These are phyloP conservation scores for Philereme vetulata DNA, from an alignment of 2,888 invertebrate genomes.

Conservation along the genomic window DNA sequence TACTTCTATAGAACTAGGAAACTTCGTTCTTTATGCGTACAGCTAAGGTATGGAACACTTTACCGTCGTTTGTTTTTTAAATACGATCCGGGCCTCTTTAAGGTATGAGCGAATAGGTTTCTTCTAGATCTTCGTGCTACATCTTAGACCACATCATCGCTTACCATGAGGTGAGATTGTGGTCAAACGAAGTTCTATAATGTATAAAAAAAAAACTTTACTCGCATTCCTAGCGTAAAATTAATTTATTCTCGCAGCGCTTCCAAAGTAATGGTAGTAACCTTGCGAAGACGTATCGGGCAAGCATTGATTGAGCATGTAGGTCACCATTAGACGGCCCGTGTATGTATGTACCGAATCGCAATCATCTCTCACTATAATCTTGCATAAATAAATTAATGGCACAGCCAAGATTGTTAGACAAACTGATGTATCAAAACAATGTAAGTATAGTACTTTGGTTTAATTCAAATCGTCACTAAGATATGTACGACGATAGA, in stretches of 20 bases:
- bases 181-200: too few species aligned
- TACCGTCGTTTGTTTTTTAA: too few species aligned
- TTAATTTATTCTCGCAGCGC: background rate
- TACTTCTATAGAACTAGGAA: slow-evolving; percentile 7
- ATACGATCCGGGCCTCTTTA: too few species aligned
- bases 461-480: background rate
- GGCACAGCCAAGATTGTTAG: slow-evolving; percentile 31
- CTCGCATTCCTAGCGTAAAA: too few species aligned
- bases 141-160: too few species aligned
- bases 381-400: slow-evolving; percentile 37
- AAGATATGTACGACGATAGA: background rate
- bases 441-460: slow-evolving; percentile 5
- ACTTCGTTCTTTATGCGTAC: too few species aligned
- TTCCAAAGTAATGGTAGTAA: slow-evolving; percentile 18
- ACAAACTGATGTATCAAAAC: slow-evolving; percentile 30
- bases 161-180: too few species aligned
- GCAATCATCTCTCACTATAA: slow-evolving; percentile 28
- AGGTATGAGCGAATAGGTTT: too few species aligned
- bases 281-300: slow-evolving; percentile 33
- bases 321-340: slow-evolving; percentile 40
- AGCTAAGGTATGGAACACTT: too few species aligned
- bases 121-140: too few species aligned
- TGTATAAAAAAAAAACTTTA: too few species aligned
- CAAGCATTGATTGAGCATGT: slow-evolving; percentile 42
- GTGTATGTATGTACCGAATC: slow-evolving; percentile 32